These are phyloP conservation scores for Canis aureus DNA, from an alignment of 2,113 vertebrate species.

Conservation along the genomic window DNA sequence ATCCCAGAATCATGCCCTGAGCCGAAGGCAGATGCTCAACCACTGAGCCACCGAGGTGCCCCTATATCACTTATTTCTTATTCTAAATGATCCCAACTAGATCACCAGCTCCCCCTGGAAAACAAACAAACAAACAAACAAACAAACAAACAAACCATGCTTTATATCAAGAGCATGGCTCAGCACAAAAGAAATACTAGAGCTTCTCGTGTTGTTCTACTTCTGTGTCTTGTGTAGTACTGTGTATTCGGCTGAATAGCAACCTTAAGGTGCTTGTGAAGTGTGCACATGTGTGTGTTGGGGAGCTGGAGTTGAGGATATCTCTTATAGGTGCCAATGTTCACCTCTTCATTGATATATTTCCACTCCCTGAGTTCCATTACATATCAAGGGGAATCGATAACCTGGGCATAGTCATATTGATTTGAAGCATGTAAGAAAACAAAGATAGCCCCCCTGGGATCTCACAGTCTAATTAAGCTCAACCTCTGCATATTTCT, in stretches of 20 bases:
- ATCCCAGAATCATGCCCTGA: too few relatives aligned
- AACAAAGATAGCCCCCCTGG: not conserved
- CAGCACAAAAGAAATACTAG: not conserved
- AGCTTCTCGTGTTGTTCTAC: not conserved
- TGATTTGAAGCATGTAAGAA: not conserved
- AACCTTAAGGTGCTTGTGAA: not conserved
- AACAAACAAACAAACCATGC: not conserved
- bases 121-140: not conserved
- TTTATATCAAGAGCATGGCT: not conserved
- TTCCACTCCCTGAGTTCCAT: not conserved
- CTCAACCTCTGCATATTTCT: not conserved
- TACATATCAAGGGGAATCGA: not conserved
- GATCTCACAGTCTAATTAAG: constrained; percentile 8
- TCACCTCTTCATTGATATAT: not conserved
- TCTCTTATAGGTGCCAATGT: not conserved
- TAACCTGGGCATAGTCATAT: not conserved
- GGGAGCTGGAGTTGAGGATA: not conserved
- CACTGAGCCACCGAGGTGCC: too few relatives aligned
- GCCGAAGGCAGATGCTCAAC: too few relatives aligned
- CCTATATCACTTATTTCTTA: not conserved
- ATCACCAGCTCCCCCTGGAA: not conserved
- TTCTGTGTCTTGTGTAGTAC: not conserved
- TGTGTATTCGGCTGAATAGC: not conserved
- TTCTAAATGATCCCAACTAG: not conserved
- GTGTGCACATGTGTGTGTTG: not conserved